These are phyloP conservation scores for Gari tellinella DNA, from an alignment of 2,888 invertebrate species.

Conservation along the genomic window DNA sequence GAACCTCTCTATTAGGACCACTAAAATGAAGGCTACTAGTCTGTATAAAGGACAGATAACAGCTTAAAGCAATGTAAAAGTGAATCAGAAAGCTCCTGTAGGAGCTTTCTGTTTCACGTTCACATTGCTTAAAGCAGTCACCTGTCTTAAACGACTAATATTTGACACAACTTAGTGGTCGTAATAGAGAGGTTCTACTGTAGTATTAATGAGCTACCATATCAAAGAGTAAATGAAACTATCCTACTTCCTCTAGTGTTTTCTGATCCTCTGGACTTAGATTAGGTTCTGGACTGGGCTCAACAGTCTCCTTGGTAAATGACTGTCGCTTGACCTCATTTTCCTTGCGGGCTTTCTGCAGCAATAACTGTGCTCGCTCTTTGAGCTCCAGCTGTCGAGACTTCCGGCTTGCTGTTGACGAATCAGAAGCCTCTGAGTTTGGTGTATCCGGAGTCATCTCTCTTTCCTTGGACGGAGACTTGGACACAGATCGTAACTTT, in stretches of 20 bases:
- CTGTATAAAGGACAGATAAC: too few species aligned
- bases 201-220: background rate
- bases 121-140: too few species aligned
- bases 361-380: constrained; percentile 92
- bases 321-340: constrained; percentile 80
- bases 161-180: too few species aligned
- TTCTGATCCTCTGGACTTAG: constrained; percentile 17
- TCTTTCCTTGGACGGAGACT: constrained; percentile 34
- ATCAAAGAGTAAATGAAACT: too few species aligned
- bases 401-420: constrained; percentile 62
- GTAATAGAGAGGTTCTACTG: too few species aligned
- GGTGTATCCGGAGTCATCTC: constrained; percentile 54
- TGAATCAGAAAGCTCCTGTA: too few species aligned
- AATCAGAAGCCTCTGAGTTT: constrained; percentile 49
- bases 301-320: background rate
- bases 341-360: constrained; percentile 91
- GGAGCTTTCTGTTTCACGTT: too few species aligned
- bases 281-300: background rate
- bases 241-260: constrained; percentile 28
- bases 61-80: too few species aligned
- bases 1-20: too few species aligned
- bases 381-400: constrained; percentile 93
- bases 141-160: too few species aligned
- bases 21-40: too few species aligned
- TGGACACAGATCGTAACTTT: constrained; percentile 2